phyloP scores from a whole-genome alignment of 2,113 vertebrate genomes.

The Callocephalon fimbriatum region DNA sequence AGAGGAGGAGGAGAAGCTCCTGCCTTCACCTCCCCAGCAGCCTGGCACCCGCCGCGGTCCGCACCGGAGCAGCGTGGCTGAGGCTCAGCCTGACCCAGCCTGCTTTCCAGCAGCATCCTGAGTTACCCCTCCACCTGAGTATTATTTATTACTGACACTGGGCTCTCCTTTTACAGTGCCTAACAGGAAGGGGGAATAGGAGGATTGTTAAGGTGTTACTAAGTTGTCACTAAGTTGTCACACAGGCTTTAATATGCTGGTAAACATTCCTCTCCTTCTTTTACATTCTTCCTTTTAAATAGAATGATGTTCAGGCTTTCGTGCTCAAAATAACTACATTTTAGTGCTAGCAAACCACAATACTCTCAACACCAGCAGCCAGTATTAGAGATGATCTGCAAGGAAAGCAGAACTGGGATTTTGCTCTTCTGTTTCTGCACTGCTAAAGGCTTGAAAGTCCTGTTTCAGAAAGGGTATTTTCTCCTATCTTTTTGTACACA shows the following conservation, averaged over 20 bases:
- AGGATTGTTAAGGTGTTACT: slow-evolving; percentile 52
- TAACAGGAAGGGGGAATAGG: slow-evolving; percentile 47
- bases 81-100: not conserved
- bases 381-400: not conserved
- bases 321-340: slow-evolving; percentile 25
- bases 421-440: not conserved
- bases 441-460: not conserved
- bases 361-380: not conserved
- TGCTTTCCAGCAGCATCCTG: not conserved
- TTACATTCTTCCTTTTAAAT: not conserved
- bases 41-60: not conserved
- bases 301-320: not conserved
- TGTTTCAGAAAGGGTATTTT: slow-evolving; percentile 12
- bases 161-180: not conserved
- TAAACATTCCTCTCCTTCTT: slow-evolving; percentile 46
- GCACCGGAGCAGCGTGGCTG: not conserved
- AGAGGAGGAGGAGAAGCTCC: not conserved
- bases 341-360: slow-evolving; percentile 2
- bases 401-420: not conserved
- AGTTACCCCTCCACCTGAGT: not conserved
- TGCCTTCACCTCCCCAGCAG: not conserved
- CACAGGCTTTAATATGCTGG: slow-evolving; percentile 51
- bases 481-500: not conserved
- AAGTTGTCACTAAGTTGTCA: slow-evolving; percentile 49
- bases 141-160: not conserved